Evolutionary conservation across 2,888 invertebrate species (phyloP).

Genomic region (Ischnura elegans): DNA sequence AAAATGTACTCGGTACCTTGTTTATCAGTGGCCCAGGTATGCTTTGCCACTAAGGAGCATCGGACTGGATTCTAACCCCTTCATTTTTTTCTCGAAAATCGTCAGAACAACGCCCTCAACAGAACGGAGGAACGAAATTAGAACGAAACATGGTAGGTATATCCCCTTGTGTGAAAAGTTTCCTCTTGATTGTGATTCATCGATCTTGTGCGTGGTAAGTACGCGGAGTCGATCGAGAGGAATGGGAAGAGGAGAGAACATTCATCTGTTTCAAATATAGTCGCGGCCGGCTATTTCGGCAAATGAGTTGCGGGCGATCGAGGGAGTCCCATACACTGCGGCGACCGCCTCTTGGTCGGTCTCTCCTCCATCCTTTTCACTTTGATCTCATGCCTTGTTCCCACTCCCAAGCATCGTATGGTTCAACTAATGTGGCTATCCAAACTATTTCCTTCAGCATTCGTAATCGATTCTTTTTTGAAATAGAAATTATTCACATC

Average conservation of each 20-base stretch:
- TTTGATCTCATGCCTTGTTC: neutral
- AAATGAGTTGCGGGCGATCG: neutral
- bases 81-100: no score
- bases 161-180: neutral
- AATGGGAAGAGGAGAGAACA: no score
- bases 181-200: neutral
- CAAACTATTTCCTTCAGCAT: no score
- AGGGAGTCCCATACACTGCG: neutral
- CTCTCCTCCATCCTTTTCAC: neutral
- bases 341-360: neutral
- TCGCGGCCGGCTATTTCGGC: neutral
- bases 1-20: no score
- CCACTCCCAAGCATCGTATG: no score
- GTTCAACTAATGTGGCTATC: no score
- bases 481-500: no score
- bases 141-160: neutral
- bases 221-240: neutral
- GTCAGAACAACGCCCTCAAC: no score
- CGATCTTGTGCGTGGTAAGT: neutral
- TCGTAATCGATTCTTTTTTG: no score
- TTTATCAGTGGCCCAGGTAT: no score
- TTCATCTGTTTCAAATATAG: constrained; percentile 35
- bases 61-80: no score
- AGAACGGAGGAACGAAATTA: neutral
- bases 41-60: no score